Base-by-base conservation (phyloP, 1,140 invertebrate genomes). In the Drepana arcuata region DNA sequence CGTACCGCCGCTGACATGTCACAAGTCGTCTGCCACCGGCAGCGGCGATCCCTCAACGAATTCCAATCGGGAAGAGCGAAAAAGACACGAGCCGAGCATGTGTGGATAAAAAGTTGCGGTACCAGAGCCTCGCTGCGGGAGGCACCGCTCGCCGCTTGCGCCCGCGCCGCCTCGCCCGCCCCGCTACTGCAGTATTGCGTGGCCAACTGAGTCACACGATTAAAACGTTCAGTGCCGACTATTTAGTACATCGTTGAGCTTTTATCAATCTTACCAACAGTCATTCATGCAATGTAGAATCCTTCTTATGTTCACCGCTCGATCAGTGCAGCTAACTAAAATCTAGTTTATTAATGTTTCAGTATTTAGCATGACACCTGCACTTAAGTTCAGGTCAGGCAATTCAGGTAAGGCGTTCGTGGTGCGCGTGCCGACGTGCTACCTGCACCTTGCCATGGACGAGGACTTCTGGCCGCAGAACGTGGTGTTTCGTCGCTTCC, bases 71-170 rank as follows among this genome's bases (percentile, higher is more conserved):
- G 51, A 77, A 77, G 70, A 79, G 72, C 72, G 72, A 79, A 78
- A 78, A 81, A 73, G 69, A 79, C 77, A 81, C 77, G 74, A 74
- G 72, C 64, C 61, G 64, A 63, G 73, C 70, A 74, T 73, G 59
- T 57, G 55, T 27, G 30, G 48, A 44, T 62, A 81, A 81, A 81
- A 81, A 81, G 62, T 68, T 54, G 74, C 48, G 52, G 41, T 47
- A 59, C 64, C 52, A 39, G 60, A 44, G 56, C 52, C 35, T 41
- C 75, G 36, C 74, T 39, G 63, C 73, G 70, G 77, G 77, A 70
- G 77, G 66, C 69, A 54, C 41, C 37, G 56, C 40, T 34, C 41
- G 18, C 38, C 53, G 44, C 44, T 42, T 30, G 48, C 54, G 52
- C 48, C 57, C 47, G 38, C 46, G 41, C 40, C 46, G 34, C 41